phyloP scores from a whole-genome alignment of 1,140 invertebrate genomes.

The Oryzaephilus surinamensis region DNA sequence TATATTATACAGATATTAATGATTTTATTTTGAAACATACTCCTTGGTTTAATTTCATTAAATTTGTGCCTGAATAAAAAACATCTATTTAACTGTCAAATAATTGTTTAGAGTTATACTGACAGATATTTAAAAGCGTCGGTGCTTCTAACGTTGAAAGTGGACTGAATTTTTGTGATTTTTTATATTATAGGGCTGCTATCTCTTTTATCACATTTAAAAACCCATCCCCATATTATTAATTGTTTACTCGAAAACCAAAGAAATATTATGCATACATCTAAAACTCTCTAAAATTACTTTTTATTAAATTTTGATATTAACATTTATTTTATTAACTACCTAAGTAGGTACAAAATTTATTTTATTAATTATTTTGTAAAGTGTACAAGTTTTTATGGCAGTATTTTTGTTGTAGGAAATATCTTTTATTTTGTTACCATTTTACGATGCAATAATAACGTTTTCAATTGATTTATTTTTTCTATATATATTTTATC shows the following conservation, averaged over 20 bases:
- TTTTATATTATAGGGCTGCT: conserved; percentile 13
- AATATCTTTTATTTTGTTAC: conserved; percentile 8
- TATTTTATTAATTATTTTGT: conserved; percentile 10
- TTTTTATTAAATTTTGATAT: conserved; percentile 8
- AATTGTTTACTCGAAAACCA: conserved; percentile 15
- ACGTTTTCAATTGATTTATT: conserved; percentile 5
- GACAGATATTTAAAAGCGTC: conserved; percentile 5
- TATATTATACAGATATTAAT: too few relatives aligned
- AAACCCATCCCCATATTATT: conserved; percentile 11
- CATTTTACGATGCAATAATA: conserved; percentile 6
- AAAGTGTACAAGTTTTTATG: too few relatives aligned
- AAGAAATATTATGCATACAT: conserved; percentile 10
- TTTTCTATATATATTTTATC: neutral
- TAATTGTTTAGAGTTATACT: conserved; percentile 5
- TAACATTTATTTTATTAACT: conserved; percentile 4
- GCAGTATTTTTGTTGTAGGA: too few relatives aligned
- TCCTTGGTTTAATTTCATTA: too few relatives aligned
- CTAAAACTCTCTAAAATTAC: conserved; percentile 6
- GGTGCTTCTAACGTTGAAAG: conserved; percentile 14
- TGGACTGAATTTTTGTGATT: conserved; percentile 16
- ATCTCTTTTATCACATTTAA: conserved; percentile 10
- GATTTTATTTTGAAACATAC: too few relatives aligned
- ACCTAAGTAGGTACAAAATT: conserved; percentile 11
- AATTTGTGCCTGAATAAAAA: too few relatives aligned
- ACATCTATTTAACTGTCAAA: too few relatives aligned